Base-by-base conservation (phyloP, 2,113 vertebrate genomes). In the Colistium nudipinnis region DNA sequence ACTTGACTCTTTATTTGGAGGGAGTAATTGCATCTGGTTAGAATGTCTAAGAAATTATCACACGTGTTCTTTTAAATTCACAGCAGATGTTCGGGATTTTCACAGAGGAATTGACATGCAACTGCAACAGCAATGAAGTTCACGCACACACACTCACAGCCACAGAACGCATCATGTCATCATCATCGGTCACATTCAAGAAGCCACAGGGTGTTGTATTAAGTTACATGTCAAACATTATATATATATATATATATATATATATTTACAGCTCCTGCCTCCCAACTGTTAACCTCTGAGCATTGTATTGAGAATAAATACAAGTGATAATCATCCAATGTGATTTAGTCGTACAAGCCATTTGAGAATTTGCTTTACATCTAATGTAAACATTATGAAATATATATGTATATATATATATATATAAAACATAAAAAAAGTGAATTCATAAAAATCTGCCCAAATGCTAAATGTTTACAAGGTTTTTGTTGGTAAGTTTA, bases 1-100 rank as follows among this genome's bases (percentile, higher is more conserved):
- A 31, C 38, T 8, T 35, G 6, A 4, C 7, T 17, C 20, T 25
- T 48, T 48, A 16, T 43, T 56, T 31, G 27, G n/a, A 2, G 33
- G 8, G 2, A 33, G 31, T 31, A 28, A 48, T 38, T 12, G 31
- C 22, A 38, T 17, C 25, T 30, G 12, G 28, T 24, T 38, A 8
- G 13, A 35, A 51, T 17, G 47, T 75, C 56, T 53, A 7, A 81
- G 53, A 36, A 56, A 31, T 57, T 19, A 41, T 60, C 51, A 64
- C 31, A 16, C 60, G 48, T 4, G 30, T 9, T 7, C 11, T 20
- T 20, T 19, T 49, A 60, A 31, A 54, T 64, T 33, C 61, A 61
- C 24, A 56, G 5, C 39, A 57, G 20, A 36, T 54, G 45, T 22
- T 4, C 16, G 30, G 19, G 63, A 51, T 74, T 61, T 74, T 44